Evolutionary conservation across 2,888 invertebrate species (phyloP).

Genomic region (Cantharis lateralis): DNA sequence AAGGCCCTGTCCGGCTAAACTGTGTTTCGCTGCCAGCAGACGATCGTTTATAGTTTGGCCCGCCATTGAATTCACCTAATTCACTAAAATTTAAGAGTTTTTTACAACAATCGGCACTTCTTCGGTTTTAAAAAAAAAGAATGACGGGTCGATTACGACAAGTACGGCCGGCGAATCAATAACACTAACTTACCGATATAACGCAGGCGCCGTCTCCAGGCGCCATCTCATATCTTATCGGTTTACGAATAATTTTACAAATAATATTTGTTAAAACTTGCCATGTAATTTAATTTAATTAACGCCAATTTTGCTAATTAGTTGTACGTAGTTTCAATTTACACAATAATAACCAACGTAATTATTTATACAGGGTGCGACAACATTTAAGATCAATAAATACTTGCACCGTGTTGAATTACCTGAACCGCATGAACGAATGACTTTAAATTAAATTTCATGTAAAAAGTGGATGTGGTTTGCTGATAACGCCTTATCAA

Average conservation of each 20-base stretch:
- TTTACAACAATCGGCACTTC: background rate
- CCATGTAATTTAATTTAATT: background rate
- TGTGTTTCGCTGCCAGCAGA: constrained; percentile 96
- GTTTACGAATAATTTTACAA: background rate
- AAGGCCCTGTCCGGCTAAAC: constrained; percentile 98
- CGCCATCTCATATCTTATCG: constrained; percentile 17
- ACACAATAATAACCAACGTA: background rate
- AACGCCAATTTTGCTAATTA: background rate
- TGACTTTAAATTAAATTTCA: background rate
- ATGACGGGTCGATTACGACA: constrained; percentile 46
- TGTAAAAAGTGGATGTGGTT: background rate
- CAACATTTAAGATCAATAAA: background rate
- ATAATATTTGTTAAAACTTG: background rate
- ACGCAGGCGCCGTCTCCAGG: constrained; percentile 23
- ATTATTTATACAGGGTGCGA: background rate
- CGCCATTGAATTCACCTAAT: constrained; percentile 66
- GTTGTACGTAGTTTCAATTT: background rate
- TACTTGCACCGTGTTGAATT: background rate
- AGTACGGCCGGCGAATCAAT: constrained; percentile 51
- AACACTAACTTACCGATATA: constrained; percentile 37
- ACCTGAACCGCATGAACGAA: background rate
- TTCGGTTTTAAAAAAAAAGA: constrained; percentile 35
- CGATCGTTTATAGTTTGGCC: constrained; percentile 99
- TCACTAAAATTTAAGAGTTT: background rate
- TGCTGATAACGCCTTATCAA: background rate